Evolutionary conservation across 2,797 vertebrate genomes (phyloP).

Genomic region (Coendou prehensilis): DNA sequence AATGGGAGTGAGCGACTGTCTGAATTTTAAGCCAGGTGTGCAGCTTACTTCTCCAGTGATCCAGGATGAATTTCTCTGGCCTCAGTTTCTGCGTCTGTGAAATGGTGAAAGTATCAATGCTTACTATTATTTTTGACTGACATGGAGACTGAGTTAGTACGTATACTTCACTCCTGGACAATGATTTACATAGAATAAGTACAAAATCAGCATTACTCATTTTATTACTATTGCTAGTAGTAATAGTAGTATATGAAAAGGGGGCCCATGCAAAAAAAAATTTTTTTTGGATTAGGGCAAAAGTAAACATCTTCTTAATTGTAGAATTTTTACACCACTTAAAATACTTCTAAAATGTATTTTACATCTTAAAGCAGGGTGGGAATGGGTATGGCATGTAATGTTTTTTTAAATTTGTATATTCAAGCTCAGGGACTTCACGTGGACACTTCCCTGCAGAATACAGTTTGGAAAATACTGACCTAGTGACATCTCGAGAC

Average conservation of each 20-base stretch:
- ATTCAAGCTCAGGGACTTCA: neutral
- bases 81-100: neutral
- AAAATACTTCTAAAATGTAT: neutral
- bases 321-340: neutral
- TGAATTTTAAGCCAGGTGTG: neutral
- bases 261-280: neutral
- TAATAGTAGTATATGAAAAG: neutral
- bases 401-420: neutral
- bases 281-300: neutral
- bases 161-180: neutral
- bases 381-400: neutral
- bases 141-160: neutral
- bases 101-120: neutral
- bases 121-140: slow-evolving; percentile 11
- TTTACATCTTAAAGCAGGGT: neutral
- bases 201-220: neutral
- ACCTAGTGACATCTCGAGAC: neutral
- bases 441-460: neutral
- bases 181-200: neutral
- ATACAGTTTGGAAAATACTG: neutral
- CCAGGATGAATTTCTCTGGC: neutral
- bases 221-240: neutral
- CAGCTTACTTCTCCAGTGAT: neutral
- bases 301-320: neutral
- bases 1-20: neutral